Evolutionary conservation across 1,140 invertebrate species (phyloP), one percentile per base, ranked within the genome.

Genomic region (Camponotus pennsylvanicus): DNA sequence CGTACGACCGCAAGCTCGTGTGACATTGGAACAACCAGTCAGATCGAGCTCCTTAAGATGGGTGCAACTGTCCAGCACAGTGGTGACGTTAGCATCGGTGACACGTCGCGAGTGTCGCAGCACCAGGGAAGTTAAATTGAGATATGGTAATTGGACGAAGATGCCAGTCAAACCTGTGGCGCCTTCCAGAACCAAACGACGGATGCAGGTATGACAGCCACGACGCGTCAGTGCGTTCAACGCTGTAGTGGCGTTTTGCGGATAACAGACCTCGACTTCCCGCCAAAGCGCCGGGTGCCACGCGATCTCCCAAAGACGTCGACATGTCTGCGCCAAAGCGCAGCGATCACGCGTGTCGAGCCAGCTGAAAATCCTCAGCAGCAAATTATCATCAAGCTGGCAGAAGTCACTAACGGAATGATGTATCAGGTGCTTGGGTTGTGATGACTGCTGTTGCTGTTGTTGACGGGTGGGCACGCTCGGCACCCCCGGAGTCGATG

Each of bases 281-380:
- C 92, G 96, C 98, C 98, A 98, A 1, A 98, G 95, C 2, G 96
- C 94, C 5, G 97, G 97, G 15, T 97, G 97, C 98, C 98, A 98
- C 18, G 97, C 97, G 32, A 98, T 96, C 63, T 97, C 95, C 93
- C 98, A 97, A 95, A 98, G 98, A 37, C 97, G 95, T 15, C 97
- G 95, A 91, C 98, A 98, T 0, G 98, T 98, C 13, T 97, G 96
- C 0, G 98, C 97, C 93, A 98, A 96, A 27, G 96, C 96, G 90
- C 98, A 98, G 49, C 98, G 93, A 84, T 98, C 97, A 79, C 97
- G 97, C 64, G 97, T 98, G 87, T 97, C 96, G n/a, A 98, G 95
- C 96, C 97, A 97, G 49, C 96, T 96, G 85, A 98, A 97, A 69
- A 98, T 97, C 86, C 95, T 96, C 6, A 96, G 88, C 0, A 97